A percentile compares a stretch with the other conserved stretches of the same genome.
Evolutionary conservation across 2,113 vertebrate genomes (phyloP).

Genomic region (Murina feae): DNA sequence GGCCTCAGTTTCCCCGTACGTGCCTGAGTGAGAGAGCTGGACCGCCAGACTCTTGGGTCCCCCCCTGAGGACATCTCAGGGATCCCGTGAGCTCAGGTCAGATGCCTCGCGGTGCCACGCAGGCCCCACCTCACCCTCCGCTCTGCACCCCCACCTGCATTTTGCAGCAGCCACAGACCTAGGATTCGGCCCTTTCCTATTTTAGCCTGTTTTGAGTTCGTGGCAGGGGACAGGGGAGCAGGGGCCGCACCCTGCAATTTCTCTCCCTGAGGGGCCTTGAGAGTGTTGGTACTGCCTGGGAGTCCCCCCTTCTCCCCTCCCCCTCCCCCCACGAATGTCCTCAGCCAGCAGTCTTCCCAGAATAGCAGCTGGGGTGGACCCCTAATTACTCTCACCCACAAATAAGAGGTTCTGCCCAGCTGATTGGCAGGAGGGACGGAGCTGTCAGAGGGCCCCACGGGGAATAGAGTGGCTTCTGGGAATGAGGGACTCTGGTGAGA

Average conservation of each 20-base stretch:
- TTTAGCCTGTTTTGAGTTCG: conserved; percentile 22
- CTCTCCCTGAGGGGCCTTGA: not conserved
- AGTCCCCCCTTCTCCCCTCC: not conserved
- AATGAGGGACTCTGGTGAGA: not conserved
- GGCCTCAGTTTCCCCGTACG: not conserved
- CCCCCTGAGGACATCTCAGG: not conserved
- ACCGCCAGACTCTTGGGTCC: not conserved
- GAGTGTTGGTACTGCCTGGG: not conserved
- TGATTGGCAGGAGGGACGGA: not conserved
- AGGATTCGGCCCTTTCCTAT: conserved; percentile 7
- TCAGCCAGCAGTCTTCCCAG: conserved; percentile 50
- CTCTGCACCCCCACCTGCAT: not conserved
- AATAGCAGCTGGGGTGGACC: conserved; percentile 51
- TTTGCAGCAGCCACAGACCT: not conserved
- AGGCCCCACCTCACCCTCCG: not conserved
- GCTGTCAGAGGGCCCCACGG: not conserved
- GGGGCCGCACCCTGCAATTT: conserved; percentile 35
- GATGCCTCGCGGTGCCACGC: rapidly evolving
- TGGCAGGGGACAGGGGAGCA: not conserved
- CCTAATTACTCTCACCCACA: conserved; percentile 67
- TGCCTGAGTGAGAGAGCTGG: not conserved
- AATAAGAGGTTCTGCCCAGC: conserved; percentile 51
- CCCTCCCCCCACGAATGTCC: not conserved
- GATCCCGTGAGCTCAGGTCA: not conserved
- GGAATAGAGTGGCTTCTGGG: not conserved